A percentile compares a stretch with the other conserved stretches of the same genome.
These are phyloP conservation scores for Cassiopea andromeda DNA, from an alignment of 30 jellyfish, hydroid and myxozoan genomes.

Conservation along the genomic window DNA sequence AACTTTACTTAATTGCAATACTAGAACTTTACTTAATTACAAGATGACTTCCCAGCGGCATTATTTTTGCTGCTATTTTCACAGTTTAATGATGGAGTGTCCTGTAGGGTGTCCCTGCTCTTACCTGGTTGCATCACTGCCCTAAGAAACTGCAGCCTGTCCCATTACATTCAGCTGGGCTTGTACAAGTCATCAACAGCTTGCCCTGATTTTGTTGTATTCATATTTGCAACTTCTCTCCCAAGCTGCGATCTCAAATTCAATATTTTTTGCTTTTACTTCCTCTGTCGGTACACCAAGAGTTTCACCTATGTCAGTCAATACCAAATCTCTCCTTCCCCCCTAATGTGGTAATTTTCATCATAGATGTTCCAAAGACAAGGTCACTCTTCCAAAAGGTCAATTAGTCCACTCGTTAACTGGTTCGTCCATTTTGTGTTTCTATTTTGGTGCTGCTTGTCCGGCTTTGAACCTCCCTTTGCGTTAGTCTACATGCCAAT, in stretches of 20 bases:
- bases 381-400: conserved; percentile 18
- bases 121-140: conserved; percentile 39
- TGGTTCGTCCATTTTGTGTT: no score
- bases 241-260: conserved; percentile 52
- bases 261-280: conserved; percentile 25
- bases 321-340: conserved; percentile 6
- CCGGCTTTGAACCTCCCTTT: no score
- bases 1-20: no score
- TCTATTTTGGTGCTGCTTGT: no score
- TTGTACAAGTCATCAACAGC: not conserved
- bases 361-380: conserved; percentile 49
- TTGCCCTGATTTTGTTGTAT: conserved; percentile 23
- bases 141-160: conserved; percentile 11
- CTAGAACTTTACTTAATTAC: not conserved
- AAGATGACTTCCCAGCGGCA: not conserved
- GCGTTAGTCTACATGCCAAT: no score
- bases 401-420: no score
- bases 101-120: conserved; percentile 39
- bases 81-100: not conserved
- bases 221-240: conserved; percentile 32
- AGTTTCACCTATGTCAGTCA: not conserved
- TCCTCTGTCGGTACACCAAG: not conserved
- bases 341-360: conserved; percentile 19
- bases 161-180: conserved; percentile 13
- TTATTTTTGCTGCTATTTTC: not conserved